These are phyloP conservation scores for Mythimna ferrago DNA, from an alignment of 2,888 invertebrate species.

Conservation along the genomic window DNA sequence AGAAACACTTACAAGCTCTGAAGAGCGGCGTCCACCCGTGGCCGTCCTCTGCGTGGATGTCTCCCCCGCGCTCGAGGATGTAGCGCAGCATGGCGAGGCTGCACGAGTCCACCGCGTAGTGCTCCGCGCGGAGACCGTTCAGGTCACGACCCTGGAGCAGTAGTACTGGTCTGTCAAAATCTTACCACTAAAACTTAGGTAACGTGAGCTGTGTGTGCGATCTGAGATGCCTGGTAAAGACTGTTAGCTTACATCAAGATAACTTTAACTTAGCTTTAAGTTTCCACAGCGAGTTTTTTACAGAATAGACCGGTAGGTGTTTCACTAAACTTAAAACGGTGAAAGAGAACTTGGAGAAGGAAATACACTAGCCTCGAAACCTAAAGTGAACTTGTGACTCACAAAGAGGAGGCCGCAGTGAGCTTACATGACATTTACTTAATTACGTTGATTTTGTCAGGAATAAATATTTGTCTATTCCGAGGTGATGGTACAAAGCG, in stretches of 20 bases:
- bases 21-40: slow-evolving; percentile 90
- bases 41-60: slow-evolving; percentile 80
- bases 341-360: neutral
- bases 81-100: slow-evolving; percentile 76
- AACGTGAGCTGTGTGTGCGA: neutral
- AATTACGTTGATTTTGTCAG: neutral
- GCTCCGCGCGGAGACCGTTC: slow-evolving; percentile 87
- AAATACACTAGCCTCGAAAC: neutral
- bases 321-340: neutral
- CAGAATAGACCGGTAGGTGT: neutral
- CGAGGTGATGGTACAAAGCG: too few relatives aligned
- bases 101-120: slow-evolving; percentile 90
- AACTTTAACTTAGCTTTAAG: neutral
- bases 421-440: neutral
- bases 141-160: slow-evolving; percentile 79
- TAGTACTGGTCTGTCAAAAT: neutral
- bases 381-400: too few relatives aligned
- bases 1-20: slow-evolving; percentile 81
- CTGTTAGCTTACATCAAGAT: neutral
- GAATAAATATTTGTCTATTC: neutral
- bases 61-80: slow-evolving; percentile 77
- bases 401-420: neutral
- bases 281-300: neutral
- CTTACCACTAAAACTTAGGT: neutral
- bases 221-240: neutral